Base-by-base conservation (phyloP, 2,888 invertebrate species). In the Acrocera orbiculus region DNA sequence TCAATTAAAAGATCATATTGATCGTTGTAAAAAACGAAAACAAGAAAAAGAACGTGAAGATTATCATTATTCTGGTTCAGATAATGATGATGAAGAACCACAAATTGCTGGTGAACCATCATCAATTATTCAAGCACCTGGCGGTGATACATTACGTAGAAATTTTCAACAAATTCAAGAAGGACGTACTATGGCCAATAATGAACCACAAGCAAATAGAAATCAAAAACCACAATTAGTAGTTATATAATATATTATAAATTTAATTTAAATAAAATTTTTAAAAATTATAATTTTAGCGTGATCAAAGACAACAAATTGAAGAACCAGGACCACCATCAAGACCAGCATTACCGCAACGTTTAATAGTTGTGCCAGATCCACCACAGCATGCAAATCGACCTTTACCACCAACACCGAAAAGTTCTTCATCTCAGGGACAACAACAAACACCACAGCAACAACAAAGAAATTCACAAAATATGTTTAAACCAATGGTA, bases 1-100 rank as follows among this genome's bases (percentile, higher is more conserved):
- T 63, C 93, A 96, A 61, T 73, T 99, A 44, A 96, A 96, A 64
- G 98, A 99, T 65, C 96, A 98, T 64, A 95, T 99, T 61, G 98
- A 99, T 64, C 70, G 87, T 44, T 89, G 89, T 65, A 90, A 90
- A 66, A 90, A 90, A 61, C 77, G 90, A 57, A 89, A 85, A 67
- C 86, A 80, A 53, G 86, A 89, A 57, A 83, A 85, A 55, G 76
- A 77, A 44, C 68, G 76, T 15, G 76, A 77, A 51, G 76, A 77
- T 52, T 77, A 77, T 58, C 73, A 75, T 46, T 93, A 92, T 61
- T 93, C 93, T 23, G 93, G 93, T 20, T 90, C 92, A 37, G 96
- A 96, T 54, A 92, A 93, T 44, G 96, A 96, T 53, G 96, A 96
- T 48, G 90, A 92, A 48, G 90, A 90, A 48, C 78, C 76, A 32